Evolutionary conservation across 2,113 vertebrate genomes (phyloP).

Genomic region (Vidua chalybeata): DNA sequence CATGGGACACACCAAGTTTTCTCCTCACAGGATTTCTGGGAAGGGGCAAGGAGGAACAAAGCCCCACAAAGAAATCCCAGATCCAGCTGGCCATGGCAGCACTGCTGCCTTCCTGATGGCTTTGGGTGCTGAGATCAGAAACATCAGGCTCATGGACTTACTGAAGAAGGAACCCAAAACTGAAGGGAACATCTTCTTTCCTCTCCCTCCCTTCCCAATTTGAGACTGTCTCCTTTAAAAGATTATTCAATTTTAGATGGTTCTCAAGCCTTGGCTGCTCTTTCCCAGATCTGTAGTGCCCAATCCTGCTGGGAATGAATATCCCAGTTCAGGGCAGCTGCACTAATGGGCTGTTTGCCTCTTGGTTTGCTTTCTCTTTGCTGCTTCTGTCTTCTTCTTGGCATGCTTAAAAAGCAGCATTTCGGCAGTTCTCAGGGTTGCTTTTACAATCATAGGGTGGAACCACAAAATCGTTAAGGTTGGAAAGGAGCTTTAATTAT

Average conservation of each 20-base stretch:
- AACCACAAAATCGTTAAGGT: accelerated
- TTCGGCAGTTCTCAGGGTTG: background rate
- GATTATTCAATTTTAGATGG: background rate
- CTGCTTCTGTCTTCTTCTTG: background rate
- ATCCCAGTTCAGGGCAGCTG: background rate
- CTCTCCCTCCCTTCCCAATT: background rate
- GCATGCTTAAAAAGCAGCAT: background rate
- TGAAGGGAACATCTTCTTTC: background rate
- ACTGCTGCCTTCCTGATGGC: background rate
- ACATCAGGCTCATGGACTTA: background rate
- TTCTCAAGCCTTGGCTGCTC: background rate
- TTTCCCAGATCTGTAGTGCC: too few species aligned
- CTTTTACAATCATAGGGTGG: background rate
- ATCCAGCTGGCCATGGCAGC: background rate
- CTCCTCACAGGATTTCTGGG: background rate
- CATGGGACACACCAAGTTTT: background rate
- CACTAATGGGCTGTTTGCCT: background rate
- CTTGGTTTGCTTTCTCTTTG: background rate
- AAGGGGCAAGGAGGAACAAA: background rate
- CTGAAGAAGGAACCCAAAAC: background rate
- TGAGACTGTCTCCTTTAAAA: background rate
- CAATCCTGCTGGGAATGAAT: background rate
- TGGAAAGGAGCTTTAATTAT: background rate
- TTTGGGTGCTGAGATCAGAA: background rate
- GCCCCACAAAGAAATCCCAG: background rate